Conservation (phyloP, 2,797 vertebrate species). For the Peromyscus aztecus region DNA sequence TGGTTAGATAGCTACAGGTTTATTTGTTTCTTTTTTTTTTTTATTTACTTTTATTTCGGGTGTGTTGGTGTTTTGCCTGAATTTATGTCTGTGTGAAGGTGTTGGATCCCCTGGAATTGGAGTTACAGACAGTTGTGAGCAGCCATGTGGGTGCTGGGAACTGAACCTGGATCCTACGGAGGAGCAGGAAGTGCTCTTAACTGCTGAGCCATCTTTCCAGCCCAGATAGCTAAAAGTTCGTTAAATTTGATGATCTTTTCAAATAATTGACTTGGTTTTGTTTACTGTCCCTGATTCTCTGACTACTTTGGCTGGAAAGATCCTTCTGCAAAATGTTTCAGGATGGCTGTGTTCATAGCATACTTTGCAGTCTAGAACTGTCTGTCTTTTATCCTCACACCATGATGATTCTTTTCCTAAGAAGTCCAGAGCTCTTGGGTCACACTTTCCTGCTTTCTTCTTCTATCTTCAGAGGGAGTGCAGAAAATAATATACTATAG, state of each 20-base stretch:
- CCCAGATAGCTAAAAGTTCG: constrained; percentile 2
- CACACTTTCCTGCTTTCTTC: neutral
- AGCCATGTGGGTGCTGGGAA: neutral
- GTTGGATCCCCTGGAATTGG: neutral
- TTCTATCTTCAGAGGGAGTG: neutral
- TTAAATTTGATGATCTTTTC: constrained; percentile 28
- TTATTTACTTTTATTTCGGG: neutral
- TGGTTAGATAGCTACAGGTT: neutral
- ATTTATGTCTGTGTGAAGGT: neutral
- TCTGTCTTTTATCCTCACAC: constrained; percentile 3
- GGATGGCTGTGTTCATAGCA: neutral
- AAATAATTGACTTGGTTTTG: constrained; percentile 52
- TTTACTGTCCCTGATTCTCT: constrained; percentile 26
- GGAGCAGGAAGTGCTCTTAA: neutral
- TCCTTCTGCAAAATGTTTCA: neutral
- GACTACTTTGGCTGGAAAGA: neutral
- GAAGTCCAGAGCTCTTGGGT: constrained; percentile 6
- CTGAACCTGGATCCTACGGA: neutral
- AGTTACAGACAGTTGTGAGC: neutral
- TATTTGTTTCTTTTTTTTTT: neutral
- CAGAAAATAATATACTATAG: constrained; percentile 28
- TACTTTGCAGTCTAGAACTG: neutral
- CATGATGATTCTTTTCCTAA: neutral
- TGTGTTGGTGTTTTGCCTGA: neutral
- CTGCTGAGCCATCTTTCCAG: neutral